Conservation (phyloP, 2,888 invertebrate genomes). For the Epinotia demarniana region DNA sequence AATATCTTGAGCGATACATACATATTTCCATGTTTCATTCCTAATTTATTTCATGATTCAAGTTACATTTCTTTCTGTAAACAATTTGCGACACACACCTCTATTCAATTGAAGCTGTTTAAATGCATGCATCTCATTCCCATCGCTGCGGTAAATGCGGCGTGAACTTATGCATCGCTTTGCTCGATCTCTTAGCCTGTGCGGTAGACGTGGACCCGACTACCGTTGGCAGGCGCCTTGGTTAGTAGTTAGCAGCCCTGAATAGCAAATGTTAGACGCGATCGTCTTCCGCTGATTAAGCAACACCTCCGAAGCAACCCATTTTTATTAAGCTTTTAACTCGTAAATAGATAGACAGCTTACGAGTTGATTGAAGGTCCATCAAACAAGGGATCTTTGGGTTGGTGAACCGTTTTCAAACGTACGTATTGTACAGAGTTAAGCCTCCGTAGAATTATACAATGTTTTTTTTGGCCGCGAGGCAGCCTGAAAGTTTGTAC, state of each 20-base stretch:
- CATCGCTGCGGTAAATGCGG: background rate
- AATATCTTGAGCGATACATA: too few relatives aligned
- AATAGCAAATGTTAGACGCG: constrained; percentile 1
- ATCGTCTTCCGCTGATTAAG: background rate
- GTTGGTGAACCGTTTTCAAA: too few relatives aligned
- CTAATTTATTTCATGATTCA: too few relatives aligned
- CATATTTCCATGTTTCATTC: too few relatives aligned
- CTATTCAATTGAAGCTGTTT: background rate
- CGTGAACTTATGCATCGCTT: too few relatives aligned
- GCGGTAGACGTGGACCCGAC: background rate
- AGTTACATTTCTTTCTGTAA: too few relatives aligned
- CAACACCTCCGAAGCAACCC: background rate
- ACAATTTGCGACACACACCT: background rate
- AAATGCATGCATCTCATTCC: background rate
- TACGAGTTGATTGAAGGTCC: too few relatives aligned
- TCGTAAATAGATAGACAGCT: background rate
- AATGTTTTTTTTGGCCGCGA: too few relatives aligned
- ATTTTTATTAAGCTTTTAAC: background rate
- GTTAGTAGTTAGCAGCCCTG: constrained; percentile 3
- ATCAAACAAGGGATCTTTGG: too few relatives aligned
- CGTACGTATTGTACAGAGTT: too few relatives aligned
- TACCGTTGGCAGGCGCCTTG: background rate
- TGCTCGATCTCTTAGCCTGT: background rate
- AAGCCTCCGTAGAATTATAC: too few relatives aligned
- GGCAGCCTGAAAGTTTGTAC: too few relatives aligned